A percentile compares a stretch with the other conserved stretches of the same genome.
Evolutionary conservation across 2,797 vertebrate species (phyloP).

Genomic region (Netta rufina): DNA sequence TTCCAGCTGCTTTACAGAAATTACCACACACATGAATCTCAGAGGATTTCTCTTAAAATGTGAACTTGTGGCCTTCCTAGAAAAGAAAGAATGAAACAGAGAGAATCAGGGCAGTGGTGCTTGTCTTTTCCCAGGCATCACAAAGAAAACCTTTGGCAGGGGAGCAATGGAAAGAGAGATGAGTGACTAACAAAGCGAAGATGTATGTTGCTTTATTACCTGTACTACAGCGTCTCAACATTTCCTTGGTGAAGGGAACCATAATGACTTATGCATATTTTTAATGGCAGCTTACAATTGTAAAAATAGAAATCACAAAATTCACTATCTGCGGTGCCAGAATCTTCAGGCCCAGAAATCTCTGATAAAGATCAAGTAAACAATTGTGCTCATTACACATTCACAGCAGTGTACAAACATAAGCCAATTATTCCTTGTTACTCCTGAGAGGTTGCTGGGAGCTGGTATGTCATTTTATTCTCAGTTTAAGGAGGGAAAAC

Average conservation of each 20-base stretch:
- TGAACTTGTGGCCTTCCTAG: slow-evolving; percentile 4
- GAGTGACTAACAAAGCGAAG: background rate
- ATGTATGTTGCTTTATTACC: background rate
- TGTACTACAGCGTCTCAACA: background rate
- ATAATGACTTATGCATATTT: background rate
- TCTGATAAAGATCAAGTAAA: background rate
- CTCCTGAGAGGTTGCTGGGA: background rate
- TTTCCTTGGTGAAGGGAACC: background rate
- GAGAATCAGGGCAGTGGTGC: background rate
- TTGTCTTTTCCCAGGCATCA: background rate
- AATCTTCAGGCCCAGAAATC: background rate
- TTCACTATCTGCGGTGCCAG: background rate
- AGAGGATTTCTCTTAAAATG: slow-evolving; percentile 44
- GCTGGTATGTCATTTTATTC: background rate
- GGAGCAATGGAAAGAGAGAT: background rate
- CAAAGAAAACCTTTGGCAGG: background rate
- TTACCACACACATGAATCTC: slow-evolving; percentile 58
- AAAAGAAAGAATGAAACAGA: background rate
- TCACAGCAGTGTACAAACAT: background rate
- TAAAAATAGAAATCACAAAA: background rate
- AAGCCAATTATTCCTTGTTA: background rate
- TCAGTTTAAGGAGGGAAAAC: background rate
- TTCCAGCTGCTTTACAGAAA: slow-evolving; percentile 65
- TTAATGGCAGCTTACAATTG: background rate
- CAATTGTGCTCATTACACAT: background rate